Evolutionary conservation across 2,113 vertebrate genomes (phyloP).

Genomic region (Eleginops maclovinus): DNA sequence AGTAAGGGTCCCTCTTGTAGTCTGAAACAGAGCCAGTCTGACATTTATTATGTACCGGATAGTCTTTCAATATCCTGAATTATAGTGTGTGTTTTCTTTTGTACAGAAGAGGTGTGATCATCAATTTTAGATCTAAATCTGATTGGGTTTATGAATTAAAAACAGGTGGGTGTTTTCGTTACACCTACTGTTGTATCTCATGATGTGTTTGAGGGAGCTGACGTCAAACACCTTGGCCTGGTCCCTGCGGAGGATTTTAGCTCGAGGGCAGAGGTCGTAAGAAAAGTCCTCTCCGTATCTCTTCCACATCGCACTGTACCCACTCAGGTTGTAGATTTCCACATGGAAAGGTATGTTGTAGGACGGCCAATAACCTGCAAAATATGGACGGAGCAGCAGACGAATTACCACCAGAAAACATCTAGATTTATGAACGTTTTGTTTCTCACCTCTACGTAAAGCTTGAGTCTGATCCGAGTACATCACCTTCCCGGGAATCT

Average conservation of each 20-base stretch:
- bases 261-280: slow-evolving; percentile 90
- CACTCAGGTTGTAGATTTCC: slow-evolving; percentile 89
- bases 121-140: no score
- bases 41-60: neutral
- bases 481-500: slow-evolving; percentile 89
- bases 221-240: slow-evolving; percentile 87
- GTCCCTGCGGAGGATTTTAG: slow-evolving; percentile 93
- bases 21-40: slow-evolving; percentile 78
- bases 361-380: slow-evolving; percentile 91
- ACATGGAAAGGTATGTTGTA: slow-evolving; percentile 92
- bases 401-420: no score
- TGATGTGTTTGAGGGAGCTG: slow-evolving; percentile 89
- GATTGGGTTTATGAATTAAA: no score
- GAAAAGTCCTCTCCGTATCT: slow-evolving; percentile 89
- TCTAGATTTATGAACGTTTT: neutral
- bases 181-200: slow-evolving; percentile 94
- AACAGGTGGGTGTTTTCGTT: neutral
- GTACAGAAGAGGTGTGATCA: no score
- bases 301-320: slow-evolving; percentile 84
- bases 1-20: slow-evolving; percentile 88
- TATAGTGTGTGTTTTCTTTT: neutral
- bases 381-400: neutral
- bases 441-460: slow-evolving; percentile 86
- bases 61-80: neutral
- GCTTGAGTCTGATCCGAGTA: slow-evolving; percentile 89